Evolutionary conservation across 2,797 vertebrate species (phyloP).

Genomic region (Propithecus deckenii): DNA sequence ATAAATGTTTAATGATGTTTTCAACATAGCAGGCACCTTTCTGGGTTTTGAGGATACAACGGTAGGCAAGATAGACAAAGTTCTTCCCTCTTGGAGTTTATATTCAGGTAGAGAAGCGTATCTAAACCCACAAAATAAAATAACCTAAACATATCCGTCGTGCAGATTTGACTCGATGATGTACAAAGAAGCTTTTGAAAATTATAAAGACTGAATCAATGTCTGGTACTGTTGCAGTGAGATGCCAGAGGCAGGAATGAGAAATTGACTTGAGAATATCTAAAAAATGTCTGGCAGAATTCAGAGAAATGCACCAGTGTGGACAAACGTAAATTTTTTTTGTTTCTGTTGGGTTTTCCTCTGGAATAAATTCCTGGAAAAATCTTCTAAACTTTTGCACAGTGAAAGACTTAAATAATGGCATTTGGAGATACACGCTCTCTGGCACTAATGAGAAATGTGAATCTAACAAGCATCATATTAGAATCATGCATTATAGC

Average conservation of each 20-base stretch:
- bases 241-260: slow-evolving; percentile 10
- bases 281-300: slow-evolving; percentile 12
- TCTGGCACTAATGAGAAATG: slow-evolving; percentile 44
- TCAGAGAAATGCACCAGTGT: background rate
- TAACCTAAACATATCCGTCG: background rate
- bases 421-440: background rate
- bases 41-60: background rate
- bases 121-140: background rate
- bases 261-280: slow-evolving; percentile 1
- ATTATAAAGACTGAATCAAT: background rate
- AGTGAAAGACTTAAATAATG: slow-evolving; percentile 28
- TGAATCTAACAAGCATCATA: background rate
- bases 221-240: background rate
- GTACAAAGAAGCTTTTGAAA: background rate
- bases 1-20: background rate
- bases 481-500: background rate
- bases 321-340: slow-evolving; percentile 40
- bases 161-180: background rate
- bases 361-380: slow-evolving; percentile 47
- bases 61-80: background rate
- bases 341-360: slow-evolving; percentile 56
- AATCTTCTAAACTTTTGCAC: slow-evolving; percentile 25
- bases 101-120: background rate
- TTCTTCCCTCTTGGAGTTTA: background rate
- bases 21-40: background rate